phyloP scores from a whole-genome alignment of 2,888 invertebrate genomes.

The Sphaerophoria taeniata region DNA sequence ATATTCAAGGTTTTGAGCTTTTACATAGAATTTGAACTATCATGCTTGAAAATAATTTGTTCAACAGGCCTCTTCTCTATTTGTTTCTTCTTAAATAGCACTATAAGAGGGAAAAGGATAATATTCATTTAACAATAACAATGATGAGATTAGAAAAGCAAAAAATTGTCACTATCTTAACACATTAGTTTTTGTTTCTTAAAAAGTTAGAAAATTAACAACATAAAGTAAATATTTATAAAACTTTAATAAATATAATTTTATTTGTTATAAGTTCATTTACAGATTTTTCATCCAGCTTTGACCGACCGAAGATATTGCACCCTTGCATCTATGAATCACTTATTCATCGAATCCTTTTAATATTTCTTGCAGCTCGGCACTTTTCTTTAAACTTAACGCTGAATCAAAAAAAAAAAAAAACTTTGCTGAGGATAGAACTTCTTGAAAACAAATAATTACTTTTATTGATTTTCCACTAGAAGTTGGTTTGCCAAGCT shows the following conservation, averaged over 20 bases:
- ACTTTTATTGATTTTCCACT: constrained; percentile 71
- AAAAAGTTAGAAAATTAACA: too few relatives aligned
- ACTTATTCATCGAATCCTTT: not conserved
- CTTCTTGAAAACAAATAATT: constrained; percentile 62
- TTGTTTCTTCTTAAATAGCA: not conserved
- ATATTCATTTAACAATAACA: constrained; percentile 27
- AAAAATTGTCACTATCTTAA: too few relatives aligned
- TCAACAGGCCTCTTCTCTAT: not conserved
- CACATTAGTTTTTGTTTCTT: too few relatives aligned
- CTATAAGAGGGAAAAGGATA: constrained; percentile 3
- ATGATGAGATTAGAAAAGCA: constrained; percentile 17
- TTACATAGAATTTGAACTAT: constrained; percentile 59
- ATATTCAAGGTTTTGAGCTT: constrained; percentile 48
- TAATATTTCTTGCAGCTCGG: not conserved
- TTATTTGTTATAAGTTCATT: too few relatives aligned
- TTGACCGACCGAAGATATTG: not conserved
- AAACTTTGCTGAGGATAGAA: constrained; percentile 16
- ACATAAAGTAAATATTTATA: too few relatives aligned
- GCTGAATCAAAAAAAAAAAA: constrained; percentile 13
- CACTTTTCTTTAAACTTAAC: not conserved
- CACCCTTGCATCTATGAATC: not conserved
- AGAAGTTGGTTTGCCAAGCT: constrained; percentile 50
- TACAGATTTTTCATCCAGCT: too few relatives aligned
- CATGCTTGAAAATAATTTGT: constrained; percentile 54
- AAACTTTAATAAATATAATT: too few relatives aligned